These are phyloP conservation scores for Aleiodes leptofemur DNA, from an alignment of 2,888 invertebrate genomes.

Conservation along the genomic window DNA sequence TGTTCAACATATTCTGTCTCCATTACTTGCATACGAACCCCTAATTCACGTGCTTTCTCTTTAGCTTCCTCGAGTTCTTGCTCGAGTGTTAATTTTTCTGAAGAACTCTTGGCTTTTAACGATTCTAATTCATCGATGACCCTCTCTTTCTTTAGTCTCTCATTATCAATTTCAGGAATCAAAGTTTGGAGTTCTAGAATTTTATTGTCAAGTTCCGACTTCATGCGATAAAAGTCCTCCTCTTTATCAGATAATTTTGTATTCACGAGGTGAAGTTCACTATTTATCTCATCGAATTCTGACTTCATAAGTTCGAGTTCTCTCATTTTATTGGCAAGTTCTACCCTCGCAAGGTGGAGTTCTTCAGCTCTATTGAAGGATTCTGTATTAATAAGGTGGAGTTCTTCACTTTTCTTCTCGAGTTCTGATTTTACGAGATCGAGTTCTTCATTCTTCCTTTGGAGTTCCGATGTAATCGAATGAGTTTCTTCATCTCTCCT, in stretches of 20 bases:
- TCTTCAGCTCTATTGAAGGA: neutral
- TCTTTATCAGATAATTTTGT: neutral
- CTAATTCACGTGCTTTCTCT: conserved; percentile 71
- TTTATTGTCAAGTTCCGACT: neutral
- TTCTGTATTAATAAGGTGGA: too few species aligned
- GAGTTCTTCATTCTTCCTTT: neutral
- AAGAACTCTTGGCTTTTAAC: conserved; percentile 28
- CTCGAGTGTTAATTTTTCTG: conserved; percentile 37
- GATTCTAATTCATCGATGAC: conserved; percentile 55
- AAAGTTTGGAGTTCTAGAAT: conserved; percentile 71
- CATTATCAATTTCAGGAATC: conserved; percentile 43
- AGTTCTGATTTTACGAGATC: neutral
- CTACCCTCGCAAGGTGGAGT: too few species aligned
- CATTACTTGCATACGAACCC: conserved; percentile 72
- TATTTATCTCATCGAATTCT: too few species aligned
- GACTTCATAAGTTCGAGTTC: too few species aligned
- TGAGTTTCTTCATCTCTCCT: conserved; percentile 11
- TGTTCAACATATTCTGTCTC: conserved; percentile 70
- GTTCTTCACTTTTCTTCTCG: neutral
- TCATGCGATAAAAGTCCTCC: neutral
- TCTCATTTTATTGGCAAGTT: too few species aligned
- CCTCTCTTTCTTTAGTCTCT: conserved; percentile 51
- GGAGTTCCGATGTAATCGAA: neutral
- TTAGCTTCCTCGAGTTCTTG: conserved; percentile 66
- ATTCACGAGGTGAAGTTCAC: too few species aligned